These are phyloP conservation scores for Premnoplex brunnescens DNA, from an alignment of 2,797 vertebrate species.

Conservation along the genomic window DNA sequence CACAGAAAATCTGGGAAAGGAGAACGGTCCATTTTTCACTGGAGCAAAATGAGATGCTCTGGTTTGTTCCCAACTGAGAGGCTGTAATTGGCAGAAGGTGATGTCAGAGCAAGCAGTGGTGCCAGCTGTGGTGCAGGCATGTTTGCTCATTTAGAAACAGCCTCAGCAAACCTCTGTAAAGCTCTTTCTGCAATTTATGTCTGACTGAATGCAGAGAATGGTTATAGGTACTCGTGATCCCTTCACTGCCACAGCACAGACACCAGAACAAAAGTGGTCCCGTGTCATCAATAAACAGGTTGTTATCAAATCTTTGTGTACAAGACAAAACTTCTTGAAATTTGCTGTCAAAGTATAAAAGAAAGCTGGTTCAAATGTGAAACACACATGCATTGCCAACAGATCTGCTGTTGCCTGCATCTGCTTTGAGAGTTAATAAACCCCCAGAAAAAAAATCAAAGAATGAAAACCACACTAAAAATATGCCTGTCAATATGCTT, in stretches of 20 bases:
- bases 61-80: neutral
- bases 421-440: conserved; percentile 27
- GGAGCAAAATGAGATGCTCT: neutral
- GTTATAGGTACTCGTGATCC: neutral
- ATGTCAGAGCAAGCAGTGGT: conserved; percentile 19
- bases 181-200: conserved; percentile 19
- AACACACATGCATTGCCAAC: neutral
- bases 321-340: conserved; percentile 51
- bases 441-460: neutral
- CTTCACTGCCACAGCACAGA: neutral
- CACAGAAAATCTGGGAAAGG: conserved; percentile 23
- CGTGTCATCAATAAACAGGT: neutral
- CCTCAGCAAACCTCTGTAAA: conserved; percentile 29
- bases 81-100: neutral
- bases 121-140: conserved; percentile 5
- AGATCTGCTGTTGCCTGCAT: neutral
- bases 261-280: neutral
- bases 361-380: conserved; percentile 1
- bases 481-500: neutral
- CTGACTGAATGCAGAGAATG: conserved; percentile 29
- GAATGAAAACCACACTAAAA: neutral
- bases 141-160: neutral
- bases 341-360: conserved; percentile 38
- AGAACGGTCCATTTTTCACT: conserved; percentile 11
- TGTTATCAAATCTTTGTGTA: neutral